Base-by-base conservation (phyloP, 2,888 invertebrate species). In the Ectemnius cavifrons region DNA sequence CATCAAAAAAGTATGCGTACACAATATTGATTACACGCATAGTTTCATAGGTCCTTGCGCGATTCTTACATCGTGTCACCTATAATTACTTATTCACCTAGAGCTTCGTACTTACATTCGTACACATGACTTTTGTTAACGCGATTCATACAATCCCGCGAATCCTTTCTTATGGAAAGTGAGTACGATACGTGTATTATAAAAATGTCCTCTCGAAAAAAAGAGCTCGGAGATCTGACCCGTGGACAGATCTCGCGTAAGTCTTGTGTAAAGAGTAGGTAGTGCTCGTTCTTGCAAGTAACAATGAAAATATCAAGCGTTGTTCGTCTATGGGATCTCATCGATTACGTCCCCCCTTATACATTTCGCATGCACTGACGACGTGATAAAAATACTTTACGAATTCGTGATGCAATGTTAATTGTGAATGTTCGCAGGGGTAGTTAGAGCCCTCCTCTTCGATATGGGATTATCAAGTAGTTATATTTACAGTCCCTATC, bases 1-100 rank as follows among this genome's bases (percentile, higher is more conserved):
- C 68, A 70, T 27, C 8, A 16, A 13, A 14, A 28, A 61, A 37
- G 28, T 16, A 52, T 52, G 16, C 52, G 16, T 16, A 52, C 1
- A 52, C 52, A 52, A 16, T 52, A 52, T 52, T 52, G 16, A 52
- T 37, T 37, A 37, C 37, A 37, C 8, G 5, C n/a, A 11, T 52
- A 6, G 52, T 45, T 59, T 59, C 71, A 69, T 64, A 67, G 75
- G 77, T 81, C 81, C 84, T 76, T 74, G 76, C 68, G 68, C 75
- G 79, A 81, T 75, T 75, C 70, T 61, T 72, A 75, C 75, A 64
- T 68, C 75, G 67, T 61, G 28, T 56, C 70, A 69, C 77, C 79
- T 85, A 86, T 63, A 78, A 66, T 82, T 84, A 86, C 79, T 84
- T 79, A 84, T 72, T 79, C 69, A 71, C 49, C 79, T 82, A 84